These are phyloP conservation scores for Hemiscyllium ocellatum DNA, from an alignment of 2,113 vertebrate species.

Conservation along the genomic window DNA sequence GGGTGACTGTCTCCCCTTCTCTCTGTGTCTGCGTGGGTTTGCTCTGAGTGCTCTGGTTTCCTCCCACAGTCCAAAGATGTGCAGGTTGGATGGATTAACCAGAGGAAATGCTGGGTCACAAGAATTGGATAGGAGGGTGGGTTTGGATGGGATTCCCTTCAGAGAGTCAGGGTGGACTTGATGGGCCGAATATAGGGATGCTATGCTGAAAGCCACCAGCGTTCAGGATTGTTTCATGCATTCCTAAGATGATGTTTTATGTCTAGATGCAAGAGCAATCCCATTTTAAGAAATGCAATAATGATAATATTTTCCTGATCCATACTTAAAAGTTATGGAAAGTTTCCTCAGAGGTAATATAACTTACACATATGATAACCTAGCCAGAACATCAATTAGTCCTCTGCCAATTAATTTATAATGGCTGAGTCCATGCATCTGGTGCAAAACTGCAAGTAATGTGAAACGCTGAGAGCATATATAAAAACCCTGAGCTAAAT, in stretches of 20 bases:
- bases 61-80: no score
- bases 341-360: not conserved
- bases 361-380: not conserved
- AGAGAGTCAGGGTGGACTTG: no score
- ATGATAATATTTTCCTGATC: not conserved
- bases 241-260: not conserved
- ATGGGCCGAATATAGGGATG: no score
- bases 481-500: not conserved
- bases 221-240: not conserved
- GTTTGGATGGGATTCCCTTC: no score
- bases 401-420: conserved; percentile 9
- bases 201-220: not conserved
- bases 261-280: not conserved
- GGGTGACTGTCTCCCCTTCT: no score
- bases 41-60: no score
- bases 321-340: not conserved
- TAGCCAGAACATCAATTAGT: not conserved
- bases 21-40: no score
- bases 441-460: not conserved
- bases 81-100: no score
- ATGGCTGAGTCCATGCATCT: not conserved
- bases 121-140: no score
- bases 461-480: no score
- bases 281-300: not conserved
- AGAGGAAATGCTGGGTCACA: no score